A percentile compares a stretch with the other conserved stretches of the same genome.
Evolutionary conservation across 2,888 invertebrate species (phyloP).

Genomic region (Euphydryas editha): DNA sequence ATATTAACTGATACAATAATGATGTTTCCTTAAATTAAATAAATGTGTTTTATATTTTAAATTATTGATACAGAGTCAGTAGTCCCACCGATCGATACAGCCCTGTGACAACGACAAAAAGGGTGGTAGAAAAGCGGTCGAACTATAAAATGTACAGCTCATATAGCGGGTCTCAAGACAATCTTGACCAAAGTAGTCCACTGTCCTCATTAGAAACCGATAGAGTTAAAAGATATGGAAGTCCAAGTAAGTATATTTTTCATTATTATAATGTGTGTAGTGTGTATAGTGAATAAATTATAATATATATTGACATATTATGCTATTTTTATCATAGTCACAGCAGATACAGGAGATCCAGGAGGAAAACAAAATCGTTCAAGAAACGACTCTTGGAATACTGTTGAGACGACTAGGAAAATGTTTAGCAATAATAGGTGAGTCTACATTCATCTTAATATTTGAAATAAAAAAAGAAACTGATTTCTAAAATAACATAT

Average conservation of each 20-base stretch:
- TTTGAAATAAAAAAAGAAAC: slow-evolving; percentile 3
- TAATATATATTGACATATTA: slow-evolving; percentile 9
- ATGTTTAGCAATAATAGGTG: slow-evolving; percentile 84
- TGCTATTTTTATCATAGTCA: slow-evolving; percentile 47
- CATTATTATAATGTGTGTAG: neutral
- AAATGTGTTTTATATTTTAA: neutral
- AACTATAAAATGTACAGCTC: slow-evolving; percentile 79
- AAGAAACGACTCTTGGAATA: slow-evolving; percentile 92
- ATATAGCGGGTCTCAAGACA: slow-evolving; percentile 74
- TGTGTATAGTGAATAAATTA: neutral
- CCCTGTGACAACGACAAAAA: slow-evolving; percentile 73
- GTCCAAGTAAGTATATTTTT: slow-evolving; percentile 63
- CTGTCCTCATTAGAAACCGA: slow-evolving; percentile 73
- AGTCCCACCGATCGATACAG: slow-evolving; percentile 75
- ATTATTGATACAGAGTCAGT: slow-evolving; percentile 58
- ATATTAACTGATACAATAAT: neutral
- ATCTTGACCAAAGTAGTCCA: slow-evolving; percentile 71
- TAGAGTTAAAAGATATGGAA: slow-evolving; percentile 68
- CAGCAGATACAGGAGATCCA: slow-evolving; percentile 62
- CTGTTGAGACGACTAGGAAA: slow-evolving; percentile 90
- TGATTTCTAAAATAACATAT: slow-evolving; percentile 10
- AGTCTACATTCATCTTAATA: slow-evolving; percentile 18
- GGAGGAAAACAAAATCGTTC: slow-evolving; percentile 66
- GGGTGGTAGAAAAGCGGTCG: slow-evolving; percentile 74
- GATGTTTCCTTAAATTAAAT: neutral